Percentiles rank a stretch among this genome's conserved stretches.
Evolutionary conservation across 2,113 vertebrate genomes (phyloP).

Genomic region (Seriola aureovittata): DNA sequence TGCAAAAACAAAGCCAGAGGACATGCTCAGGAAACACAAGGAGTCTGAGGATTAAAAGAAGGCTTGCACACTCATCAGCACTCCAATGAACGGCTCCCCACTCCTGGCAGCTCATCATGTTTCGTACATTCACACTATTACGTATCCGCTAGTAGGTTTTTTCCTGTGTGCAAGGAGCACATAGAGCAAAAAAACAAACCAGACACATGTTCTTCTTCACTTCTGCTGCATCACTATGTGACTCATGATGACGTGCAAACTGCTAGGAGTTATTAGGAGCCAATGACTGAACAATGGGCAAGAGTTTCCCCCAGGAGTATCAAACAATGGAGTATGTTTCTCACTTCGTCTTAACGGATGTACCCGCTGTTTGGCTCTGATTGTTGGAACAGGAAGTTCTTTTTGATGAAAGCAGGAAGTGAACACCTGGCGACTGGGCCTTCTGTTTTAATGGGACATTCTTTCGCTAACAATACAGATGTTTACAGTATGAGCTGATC

Average conservation of each 20-base stretch:
- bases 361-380: conserved; percentile 55
- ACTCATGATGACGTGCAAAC: conserved; percentile 33
- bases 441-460: conserved; percentile 68
- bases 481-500: conserved; percentile 56
- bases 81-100: conserved; percentile 21
- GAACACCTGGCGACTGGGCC: conserved; percentile 72
- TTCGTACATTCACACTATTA: conserved; percentile 23
- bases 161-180: conserved; percentile 8
- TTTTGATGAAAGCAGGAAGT: conserved; percentile 76
- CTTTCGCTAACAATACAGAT: conserved; percentile 76
- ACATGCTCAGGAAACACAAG: conserved; percentile 60
- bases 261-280: conserved; percentile 11
- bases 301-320: conserved; percentile 46
- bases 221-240: conserved; percentile 50
- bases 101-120: conserved; percentile 24
- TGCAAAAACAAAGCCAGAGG: conserved; percentile 71
- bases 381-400: conserved; percentile 81
- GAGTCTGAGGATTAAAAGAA: conserved; percentile 34
- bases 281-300: conserved; percentile 64
- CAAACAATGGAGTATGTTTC: conserved; percentile 71
- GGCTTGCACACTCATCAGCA: conserved; percentile 2
- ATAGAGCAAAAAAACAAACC: conserved; percentile 14
- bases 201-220: conserved; percentile 14
- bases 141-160: conserved; percentile 13
- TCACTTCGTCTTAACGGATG: conserved; percentile 55